Conservation (phyloP, 2,888 invertebrate species). For the Hesperia comma region DNA sequence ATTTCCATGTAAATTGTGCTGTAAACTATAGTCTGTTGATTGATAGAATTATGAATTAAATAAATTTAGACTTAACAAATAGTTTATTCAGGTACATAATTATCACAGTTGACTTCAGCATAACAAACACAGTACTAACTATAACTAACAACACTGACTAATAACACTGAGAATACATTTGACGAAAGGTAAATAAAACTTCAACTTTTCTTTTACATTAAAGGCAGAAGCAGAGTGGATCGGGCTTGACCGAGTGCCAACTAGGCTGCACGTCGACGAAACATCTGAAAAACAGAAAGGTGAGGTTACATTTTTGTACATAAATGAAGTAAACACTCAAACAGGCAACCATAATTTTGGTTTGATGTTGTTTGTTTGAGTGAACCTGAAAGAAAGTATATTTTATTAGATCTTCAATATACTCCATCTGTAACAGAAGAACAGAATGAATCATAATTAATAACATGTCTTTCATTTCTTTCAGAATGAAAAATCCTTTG, state of each 20-base stretch:
- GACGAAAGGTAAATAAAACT: slow-evolving; percentile 60
- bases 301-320: slow-evolving; percentile 65
- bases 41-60: neutral
- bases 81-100: slow-evolving; percentile 45
- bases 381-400: slow-evolving; percentile 66
- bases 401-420: slow-evolving; percentile 70
- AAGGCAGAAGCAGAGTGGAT: slow-evolving; percentile 85
- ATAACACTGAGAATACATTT: slow-evolving; percentile 51
- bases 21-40: neutral
- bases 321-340: slow-evolving; percentile 72
- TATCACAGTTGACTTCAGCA: slow-evolving; percentile 47
- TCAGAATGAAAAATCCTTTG: slow-evolving; percentile 69
- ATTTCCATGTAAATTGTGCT: slow-evolving; percentile 2
- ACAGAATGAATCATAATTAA: slow-evolving; percentile 73
- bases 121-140: neutral
- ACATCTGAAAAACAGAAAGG: slow-evolving; percentile 84
- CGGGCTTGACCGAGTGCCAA: slow-evolving; percentile 87
- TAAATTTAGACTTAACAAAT: slow-evolving; percentile 6
- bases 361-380: slow-evolving; percentile 61
- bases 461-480: slow-evolving; percentile 61
- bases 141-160: slow-evolving; percentile 26
- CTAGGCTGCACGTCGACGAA: slow-evolving; percentile 84
- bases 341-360: slow-evolving; percentile 53
- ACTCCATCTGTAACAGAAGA: slow-evolving; percentile 80
- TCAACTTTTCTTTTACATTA: slow-evolving; percentile 72